Percentiles rank a stretch among this genome's conserved stretches.
These are phyloP conservation scores for Mantis religiosa DNA, from an alignment of 2,888 invertebrate species.

Conservation along the genomic window DNA sequence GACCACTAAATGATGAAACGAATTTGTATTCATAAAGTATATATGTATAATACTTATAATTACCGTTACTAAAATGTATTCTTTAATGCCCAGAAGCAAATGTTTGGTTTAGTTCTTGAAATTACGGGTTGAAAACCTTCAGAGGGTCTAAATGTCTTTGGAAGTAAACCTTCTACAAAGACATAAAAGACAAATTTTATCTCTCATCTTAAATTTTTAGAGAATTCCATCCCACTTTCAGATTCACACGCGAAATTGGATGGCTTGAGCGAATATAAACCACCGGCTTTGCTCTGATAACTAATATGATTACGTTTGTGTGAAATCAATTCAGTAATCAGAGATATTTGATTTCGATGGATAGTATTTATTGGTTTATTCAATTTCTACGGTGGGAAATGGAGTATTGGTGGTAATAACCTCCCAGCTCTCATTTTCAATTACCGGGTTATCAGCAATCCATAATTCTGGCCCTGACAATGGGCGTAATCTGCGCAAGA, in stretches of 20 bases:
- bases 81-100: no score
- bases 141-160: no score
- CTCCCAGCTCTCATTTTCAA: neutral
- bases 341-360: neutral
- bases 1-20: no score
- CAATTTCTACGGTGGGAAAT: neutral
- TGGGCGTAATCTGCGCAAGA: neutral
- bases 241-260: neutral
- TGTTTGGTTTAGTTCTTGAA: no score
- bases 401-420: neutral
- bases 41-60: no score
- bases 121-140: no score
- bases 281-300: neutral
- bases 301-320: neutral
- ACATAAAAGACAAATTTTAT: no score
- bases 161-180: no score
- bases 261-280: neutral
- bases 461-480: neutral
- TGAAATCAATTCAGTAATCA: neutral
- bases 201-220: no score
- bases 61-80: no score
- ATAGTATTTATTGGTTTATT: neutral
- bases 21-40: no score
- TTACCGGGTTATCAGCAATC: neutral
- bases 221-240: no score